phyloP scores from a whole-genome alignment of 2,797 vertebrate species.

The Mus spretus region DNA sequence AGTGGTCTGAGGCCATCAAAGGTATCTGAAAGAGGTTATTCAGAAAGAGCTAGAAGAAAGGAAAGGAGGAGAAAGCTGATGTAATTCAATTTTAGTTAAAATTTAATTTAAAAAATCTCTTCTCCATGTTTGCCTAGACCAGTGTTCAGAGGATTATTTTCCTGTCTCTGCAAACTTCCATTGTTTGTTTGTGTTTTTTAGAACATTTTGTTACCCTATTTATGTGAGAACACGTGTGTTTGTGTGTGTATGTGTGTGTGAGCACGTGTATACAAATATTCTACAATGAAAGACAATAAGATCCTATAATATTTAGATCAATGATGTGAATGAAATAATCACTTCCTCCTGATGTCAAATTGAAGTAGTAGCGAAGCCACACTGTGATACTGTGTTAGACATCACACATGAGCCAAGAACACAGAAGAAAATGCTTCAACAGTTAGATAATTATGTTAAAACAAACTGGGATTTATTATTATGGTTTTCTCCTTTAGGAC shows the following conservation, averaged over 20 bases:
- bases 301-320: slow-evolving; percentile 13
- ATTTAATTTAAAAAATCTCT: neutral
- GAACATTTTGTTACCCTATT: neutral
- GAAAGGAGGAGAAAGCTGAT: neutral
- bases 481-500: slow-evolving; percentile 76
- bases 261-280: neutral
- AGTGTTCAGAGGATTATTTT: neutral
- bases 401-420: slow-evolving; percentile 40
- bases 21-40: too few species aligned
- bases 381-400: slow-evolving; percentile 7
- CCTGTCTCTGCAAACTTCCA: neutral
- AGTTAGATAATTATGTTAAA: slow-evolving; percentile 88
- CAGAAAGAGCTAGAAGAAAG: neutral
- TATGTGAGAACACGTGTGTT: too few species aligned
- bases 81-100: neutral
- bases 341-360: slow-evolving; percentile 51
- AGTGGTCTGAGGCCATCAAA: too few species aligned
- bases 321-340: neutral
- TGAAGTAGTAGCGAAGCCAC: neutral
- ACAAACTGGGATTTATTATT: slow-evolving; percentile 84
- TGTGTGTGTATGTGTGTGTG: too few species aligned
- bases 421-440: slow-evolving; percentile 79
- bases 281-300: slow-evolving; percentile 48
- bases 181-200: neutral
- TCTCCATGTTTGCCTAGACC: neutral